These are phyloP conservation scores for Pteria penguin DNA, from an alignment of 2,888 invertebrate genomes.

Conservation along the genomic window DNA sequence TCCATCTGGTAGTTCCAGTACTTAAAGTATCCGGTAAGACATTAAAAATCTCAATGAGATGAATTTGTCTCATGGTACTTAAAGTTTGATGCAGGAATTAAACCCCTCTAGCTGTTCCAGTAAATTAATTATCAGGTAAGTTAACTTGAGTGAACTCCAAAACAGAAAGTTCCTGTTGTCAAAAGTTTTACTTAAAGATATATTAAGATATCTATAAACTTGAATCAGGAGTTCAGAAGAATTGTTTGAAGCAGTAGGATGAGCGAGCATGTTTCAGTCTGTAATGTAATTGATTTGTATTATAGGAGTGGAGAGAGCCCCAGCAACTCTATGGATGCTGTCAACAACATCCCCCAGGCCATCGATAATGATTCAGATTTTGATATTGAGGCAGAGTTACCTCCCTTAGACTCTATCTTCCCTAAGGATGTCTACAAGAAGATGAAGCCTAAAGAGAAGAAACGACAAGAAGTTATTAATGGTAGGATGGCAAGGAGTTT, in stretches of 20 bases:
- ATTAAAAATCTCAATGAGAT: neutral
- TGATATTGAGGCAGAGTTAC: slow-evolving; percentile 85
- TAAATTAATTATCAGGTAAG: slow-evolving; percentile 83
- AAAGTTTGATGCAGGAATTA: slow-evolving; percentile 77
- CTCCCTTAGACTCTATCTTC: slow-evolving; percentile 89
- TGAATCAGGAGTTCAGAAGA: no score
- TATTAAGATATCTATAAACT: no score
- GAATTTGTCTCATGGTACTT: neutral
- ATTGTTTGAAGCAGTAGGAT: neutral
- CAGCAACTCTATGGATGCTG: slow-evolving; percentile 84
- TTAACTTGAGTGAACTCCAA: no score
- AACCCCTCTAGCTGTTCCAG: slow-evolving; percentile 86
- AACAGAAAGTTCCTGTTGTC: no score
- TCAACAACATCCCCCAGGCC: slow-evolving; percentile 54
- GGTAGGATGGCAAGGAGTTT: slow-evolving; percentile 82
- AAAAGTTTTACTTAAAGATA: no score
- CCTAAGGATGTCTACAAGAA: slow-evolving; percentile 87
- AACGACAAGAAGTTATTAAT: slow-evolving; percentile 94
- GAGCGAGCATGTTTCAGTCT: neutral
- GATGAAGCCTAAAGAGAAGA: slow-evolving; percentile 90
- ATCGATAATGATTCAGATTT: slow-evolving; percentile 76
- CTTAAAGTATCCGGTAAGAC: slow-evolving; percentile 83
- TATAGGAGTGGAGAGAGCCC: slow-evolving; percentile 87
- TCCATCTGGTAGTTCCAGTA: slow-evolving; percentile 87
- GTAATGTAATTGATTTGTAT: no score